Evolutionary conservation across 2,113 vertebrate genomes (phyloP), one percentile per base, ranked within the genome.

Genomic region (Argyrosomus japonicus): DNA sequence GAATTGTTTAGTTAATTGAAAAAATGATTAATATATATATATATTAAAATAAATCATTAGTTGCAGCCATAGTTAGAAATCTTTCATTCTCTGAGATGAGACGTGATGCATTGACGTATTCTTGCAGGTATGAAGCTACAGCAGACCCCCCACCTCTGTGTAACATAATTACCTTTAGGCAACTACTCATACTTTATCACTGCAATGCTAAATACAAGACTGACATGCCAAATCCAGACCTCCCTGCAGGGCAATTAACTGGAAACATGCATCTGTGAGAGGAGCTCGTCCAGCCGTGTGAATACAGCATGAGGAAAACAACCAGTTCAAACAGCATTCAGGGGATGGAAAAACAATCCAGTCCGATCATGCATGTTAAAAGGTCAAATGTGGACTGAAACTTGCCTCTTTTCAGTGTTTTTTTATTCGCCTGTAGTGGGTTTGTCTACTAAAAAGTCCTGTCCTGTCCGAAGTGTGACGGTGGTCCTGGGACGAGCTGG

Each of bases 371-470:
- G 92, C 93, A 91, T 78, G 85, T 85, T 69, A 84, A 89, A 87
- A 81, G 85, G 79, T 82, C 81, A 88, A 78, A 91, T 25, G 63
- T 32, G 50, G 81, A 81, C 78, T 70, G 14, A 79, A 91, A 94
- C 93, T 91, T 93, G 93, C 92, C 93, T 94, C 87, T 90, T 85
- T 74, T 86, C 54, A 54, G 81, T 73, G 80, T 82, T 73, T 74
- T 84, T 83, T 83, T 77, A 75, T 50, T 79, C 68, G 80, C 77
- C 81, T 77, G 57, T 21, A 51, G 68, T 85, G 72, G 87, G 57
- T 83, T 84, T 89, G 85, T 82, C 85, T 65, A 88, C 65, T 85
- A 77, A 85, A 86, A 87, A 86, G 81, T 91, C 84, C 87, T 2
- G 86, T 85, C 88, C 87, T 48, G 85, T 90, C 79, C 72, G n/a